Conservation (phyloP, 2,888 invertebrate genomes). For the Neocrepidodera transversa region DNA sequence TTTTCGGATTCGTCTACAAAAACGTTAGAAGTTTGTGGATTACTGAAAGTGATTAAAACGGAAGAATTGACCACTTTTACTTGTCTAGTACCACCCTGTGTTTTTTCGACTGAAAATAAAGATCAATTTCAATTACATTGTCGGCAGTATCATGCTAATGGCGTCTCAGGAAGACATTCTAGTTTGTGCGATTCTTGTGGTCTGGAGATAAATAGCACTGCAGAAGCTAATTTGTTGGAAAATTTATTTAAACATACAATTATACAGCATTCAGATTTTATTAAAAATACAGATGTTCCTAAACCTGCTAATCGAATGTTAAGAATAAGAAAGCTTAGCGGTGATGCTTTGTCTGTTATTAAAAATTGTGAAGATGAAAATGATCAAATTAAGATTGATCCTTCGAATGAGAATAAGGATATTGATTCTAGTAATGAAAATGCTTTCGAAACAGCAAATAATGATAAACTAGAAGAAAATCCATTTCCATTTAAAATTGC, state of each 20-base stretch:
- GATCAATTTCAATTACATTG: conserved; percentile 54
- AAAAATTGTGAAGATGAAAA: conserved; percentile 47
- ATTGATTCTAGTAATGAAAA: conserved; percentile 8
- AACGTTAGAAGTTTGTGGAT: conserved; percentile 40
- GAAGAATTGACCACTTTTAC: conserved; percentile 45
- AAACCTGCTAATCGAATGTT: conserved; percentile 38
- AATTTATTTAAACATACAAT: conserved; percentile 46
- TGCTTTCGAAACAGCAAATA: no score
- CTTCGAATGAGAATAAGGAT: neutral
- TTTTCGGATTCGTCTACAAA: conserved; percentile 23
- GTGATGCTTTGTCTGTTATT: conserved; percentile 59
- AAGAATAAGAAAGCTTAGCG: conserved; percentile 60
- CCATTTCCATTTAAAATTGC: conserved; percentile 61
- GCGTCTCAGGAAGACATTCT: conserved; percentile 29
- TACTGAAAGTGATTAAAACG: conserved; percentile 43
- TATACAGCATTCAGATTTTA: conserved; percentile 41
- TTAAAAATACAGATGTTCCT: neutral
- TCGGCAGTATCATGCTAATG: conserved; percentile 47
- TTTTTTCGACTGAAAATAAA: conserved; percentile 48
- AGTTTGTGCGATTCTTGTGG: conserved; percentile 43
- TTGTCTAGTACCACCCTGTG: conserved; percentile 52
- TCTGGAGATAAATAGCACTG: conserved; percentile 30
- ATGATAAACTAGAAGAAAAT: conserved; percentile 49
- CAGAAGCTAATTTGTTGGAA: conserved; percentile 38
- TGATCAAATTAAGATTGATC: conserved; percentile 11